Evolutionary conservation across 2,888 invertebrate genomes (phyloP).

Genomic region (Ormyrus nitidulus): DNA sequence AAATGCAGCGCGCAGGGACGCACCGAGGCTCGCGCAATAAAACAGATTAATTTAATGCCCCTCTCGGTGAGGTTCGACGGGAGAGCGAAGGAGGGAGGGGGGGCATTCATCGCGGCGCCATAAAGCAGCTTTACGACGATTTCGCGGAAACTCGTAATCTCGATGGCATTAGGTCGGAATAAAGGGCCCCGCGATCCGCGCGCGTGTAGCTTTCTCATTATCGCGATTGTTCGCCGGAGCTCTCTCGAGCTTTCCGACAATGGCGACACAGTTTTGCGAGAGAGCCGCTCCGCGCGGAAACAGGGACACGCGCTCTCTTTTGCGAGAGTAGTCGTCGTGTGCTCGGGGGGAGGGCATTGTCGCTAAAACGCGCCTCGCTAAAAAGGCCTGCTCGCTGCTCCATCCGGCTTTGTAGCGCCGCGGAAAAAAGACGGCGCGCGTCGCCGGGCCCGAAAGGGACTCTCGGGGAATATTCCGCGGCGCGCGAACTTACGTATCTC

Average conservation of each 20-base stretch:
- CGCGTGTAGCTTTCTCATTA: constrained; percentile 72
- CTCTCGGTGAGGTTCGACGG: not conserved
- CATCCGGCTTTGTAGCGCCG: not conserved
- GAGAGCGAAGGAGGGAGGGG: not conserved
- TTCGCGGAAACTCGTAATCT: constrained; percentile 15
- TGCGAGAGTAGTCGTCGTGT: not conserved
- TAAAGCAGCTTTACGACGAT: constrained; percentile 8
- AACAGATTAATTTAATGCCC: no score
- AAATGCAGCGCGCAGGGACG: not conserved
- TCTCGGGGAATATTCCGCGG: not conserved
- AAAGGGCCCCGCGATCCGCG: not conserved
- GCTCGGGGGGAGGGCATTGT: constrained; percentile 7
- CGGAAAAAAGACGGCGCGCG: constrained; percentile 23
- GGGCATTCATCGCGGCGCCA: constrained; percentile 2
- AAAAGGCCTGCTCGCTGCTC: constrained; percentile 15
- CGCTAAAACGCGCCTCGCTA: not conserved
- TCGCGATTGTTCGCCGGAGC: constrained; percentile 69
- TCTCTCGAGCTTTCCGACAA: constrained; percentile 50
- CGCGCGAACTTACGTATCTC: not conserved
- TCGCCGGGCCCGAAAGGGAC: constrained; percentile 8
- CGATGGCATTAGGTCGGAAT: not conserved
- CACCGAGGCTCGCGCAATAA: not conserved
- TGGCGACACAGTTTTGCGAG: constrained; percentile 67
- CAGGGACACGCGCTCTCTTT: constrained; percentile 5
- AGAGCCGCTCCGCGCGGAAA: not conserved